Base-by-base conservation (phyloP, 2,888 invertebrate genomes). In the Mamestra brassicae region DNA sequence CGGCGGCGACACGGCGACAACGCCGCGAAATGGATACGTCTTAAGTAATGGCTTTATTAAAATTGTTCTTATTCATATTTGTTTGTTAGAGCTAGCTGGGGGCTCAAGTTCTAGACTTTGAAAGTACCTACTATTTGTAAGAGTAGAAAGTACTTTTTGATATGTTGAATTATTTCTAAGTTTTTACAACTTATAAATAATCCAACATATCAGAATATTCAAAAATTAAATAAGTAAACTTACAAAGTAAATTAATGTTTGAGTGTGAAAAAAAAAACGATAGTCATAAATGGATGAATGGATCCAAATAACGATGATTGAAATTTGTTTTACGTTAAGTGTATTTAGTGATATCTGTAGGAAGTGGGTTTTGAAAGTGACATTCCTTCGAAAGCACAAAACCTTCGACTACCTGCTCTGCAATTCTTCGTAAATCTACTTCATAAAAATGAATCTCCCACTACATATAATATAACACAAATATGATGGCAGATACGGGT, bases 21-120 rank as follows among this genome's bases (percentile, higher is more conserved):
- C 81, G 86, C 71, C 76, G 78, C 78, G 84, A 74, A 86, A 87
- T 87, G 85, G 85, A 87, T 87, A 85, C 86, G 87, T 87, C 89
- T 87, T 89, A 86, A 86, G 84, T 90, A 88, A 90, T 85, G 86
- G 76, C 79, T 86, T 83, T 86, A 86, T 86, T 87, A 83, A 85
- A 85, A 85, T 79, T 79, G 76, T 80, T 80, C 73, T 74, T 71
- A 78, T 80, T 76, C 76, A 80, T 78, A 73, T 79, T 80, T 81
- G 74, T 86, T 81, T 81, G 57, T 80, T 76, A 38, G 50, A 50
- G 34, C 38, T 34, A 17, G 63, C 38, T 26, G 11, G 34, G 42
- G 34, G 8, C 54, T 63, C 47, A 64, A 62, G 17, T 50, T 67
- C 34, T 54, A 67, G 1, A 26, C 38, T 58, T 42, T 36, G 6